These are phyloP conservation scores for Augochlorella aurata DNA, from an alignment of 2,888 invertebrate species.

Conservation along the genomic window DNA sequence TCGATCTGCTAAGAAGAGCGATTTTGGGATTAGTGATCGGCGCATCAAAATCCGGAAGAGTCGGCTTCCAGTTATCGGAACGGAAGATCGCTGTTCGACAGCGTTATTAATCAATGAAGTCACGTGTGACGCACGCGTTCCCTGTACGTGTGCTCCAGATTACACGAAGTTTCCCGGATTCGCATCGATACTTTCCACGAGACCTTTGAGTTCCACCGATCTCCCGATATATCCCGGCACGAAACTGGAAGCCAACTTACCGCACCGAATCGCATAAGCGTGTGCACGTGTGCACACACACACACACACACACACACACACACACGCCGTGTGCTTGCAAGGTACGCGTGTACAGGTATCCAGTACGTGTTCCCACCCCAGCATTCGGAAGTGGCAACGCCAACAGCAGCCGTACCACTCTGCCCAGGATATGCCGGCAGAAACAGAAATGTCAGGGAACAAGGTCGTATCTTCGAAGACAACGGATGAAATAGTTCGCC, in stretches of 20 bases:
- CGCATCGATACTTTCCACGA: conserved; percentile 54
- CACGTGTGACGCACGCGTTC: background rate
- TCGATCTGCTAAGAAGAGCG: too few relatives aligned
- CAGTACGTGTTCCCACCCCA: conserved; percentile 40
- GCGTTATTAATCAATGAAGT: conserved; percentile 2
- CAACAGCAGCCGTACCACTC: conserved; percentile 50
- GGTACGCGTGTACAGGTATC: conserved; percentile 21
- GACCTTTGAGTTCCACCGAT: conserved; percentile 57
- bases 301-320: too few relatives aligned
- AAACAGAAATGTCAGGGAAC: conserved; percentile 31
- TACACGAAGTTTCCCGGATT: conserved; percentile 38
- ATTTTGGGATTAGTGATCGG: too few relatives aligned
- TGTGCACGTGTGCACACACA: background rate
- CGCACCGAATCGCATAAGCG: conserved; percentile 23
- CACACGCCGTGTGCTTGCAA: conserved; percentile 1
- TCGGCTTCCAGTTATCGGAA: too few relatives aligned
- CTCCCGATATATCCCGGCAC: conserved; percentile 35
- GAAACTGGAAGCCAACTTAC: conserved; percentile 56
- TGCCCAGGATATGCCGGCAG: conserved; percentile 15
- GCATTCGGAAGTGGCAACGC: conserved; percentile 60
- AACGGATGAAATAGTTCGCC: conserved; percentile 21
- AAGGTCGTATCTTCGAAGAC: conserved; percentile 22
- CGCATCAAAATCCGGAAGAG: too few relatives aligned
- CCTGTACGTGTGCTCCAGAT: background rate
- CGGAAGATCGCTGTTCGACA: too few relatives aligned